phyloP scores from a whole-genome alignment of 2,113 vertebrate genomes.

The Carassius auratus region DNA sequence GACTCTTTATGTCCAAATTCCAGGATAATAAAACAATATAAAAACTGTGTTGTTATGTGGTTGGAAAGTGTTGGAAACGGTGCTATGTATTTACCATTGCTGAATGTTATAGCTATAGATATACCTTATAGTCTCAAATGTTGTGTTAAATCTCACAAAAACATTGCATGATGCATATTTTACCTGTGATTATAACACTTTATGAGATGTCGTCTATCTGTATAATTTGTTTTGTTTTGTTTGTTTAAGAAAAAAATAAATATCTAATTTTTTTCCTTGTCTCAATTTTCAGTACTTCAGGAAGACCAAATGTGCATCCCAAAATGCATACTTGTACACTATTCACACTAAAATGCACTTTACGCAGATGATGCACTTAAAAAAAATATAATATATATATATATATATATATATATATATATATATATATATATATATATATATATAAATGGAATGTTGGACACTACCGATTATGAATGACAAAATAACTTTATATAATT shows the following conservation, averaged over 20 bases:
- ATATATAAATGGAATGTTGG: too few relatives aligned
- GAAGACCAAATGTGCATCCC: background rate
- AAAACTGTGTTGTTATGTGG: conserved; percentile 61
- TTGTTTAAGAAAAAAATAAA: conserved; percentile 41
- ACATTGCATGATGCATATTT: conserved; percentile 49
- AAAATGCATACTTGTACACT: too few relatives aligned
- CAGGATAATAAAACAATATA: conserved; percentile 52
- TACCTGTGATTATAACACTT: conserved; percentile 51
- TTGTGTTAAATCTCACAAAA: conserved; percentile 37
- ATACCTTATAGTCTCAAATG: conserved; percentile 38
- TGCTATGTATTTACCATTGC: conserved; percentile 74
- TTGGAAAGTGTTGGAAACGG: conserved; percentile 65
- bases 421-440: too few relatives aligned
- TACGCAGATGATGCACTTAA: too few relatives aligned
- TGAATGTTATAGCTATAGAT: conserved; percentile 66
- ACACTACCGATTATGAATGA: too few relatives aligned
- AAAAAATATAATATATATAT: too few relatives aligned
- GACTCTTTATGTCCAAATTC: conserved; percentile 64
- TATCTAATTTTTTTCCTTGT: conserved; percentile 21
- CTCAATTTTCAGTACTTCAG: conserved; percentile 23
- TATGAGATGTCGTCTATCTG: conserved; percentile 42
- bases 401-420: too few relatives aligned
- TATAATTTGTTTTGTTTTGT: conserved; percentile 26
- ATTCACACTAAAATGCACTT: too few relatives aligned
- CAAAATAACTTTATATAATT: too few relatives aligned